Evolutionary conservation across 2,113 vertebrate genomes (phyloP).

Genomic region (Dasyurus viverrinus): DNA sequence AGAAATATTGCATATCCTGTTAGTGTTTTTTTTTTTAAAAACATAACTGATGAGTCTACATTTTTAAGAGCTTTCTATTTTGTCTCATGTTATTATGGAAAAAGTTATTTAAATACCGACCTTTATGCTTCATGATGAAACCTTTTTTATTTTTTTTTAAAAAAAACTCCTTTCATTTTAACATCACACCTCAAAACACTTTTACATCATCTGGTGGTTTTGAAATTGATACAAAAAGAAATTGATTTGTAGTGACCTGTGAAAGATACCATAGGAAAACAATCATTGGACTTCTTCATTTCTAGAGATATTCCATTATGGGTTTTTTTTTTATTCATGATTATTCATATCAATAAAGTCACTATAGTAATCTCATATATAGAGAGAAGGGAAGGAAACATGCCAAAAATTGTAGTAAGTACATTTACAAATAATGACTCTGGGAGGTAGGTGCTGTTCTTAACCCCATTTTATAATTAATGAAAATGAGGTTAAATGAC

Average conservation of each 20-base stretch:
- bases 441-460: background rate
- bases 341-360: background rate
- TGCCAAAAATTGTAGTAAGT: background rate
- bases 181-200: background rate
- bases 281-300: background rate
- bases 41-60: background rate
- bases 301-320: background rate
- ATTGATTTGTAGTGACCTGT: background rate
- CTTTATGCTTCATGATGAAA: background rate
- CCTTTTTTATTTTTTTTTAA: background rate
- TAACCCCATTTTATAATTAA: background rate
- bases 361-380: background rate
- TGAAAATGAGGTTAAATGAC: background rate
- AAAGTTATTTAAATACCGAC: background rate
- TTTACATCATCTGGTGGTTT: background rate
- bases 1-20: background rate
- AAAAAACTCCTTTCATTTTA: background rate
- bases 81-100: background rate
- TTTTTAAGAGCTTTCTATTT: background rate
- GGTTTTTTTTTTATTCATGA: background rate
- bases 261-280: background rate
- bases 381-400: background rate
- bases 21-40: background rate
- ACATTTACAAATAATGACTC: background rate
- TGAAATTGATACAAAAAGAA: background rate